Conservation (phyloP, 2,113 vertebrate genomes). For the Cichladusa arquata region DNA sequence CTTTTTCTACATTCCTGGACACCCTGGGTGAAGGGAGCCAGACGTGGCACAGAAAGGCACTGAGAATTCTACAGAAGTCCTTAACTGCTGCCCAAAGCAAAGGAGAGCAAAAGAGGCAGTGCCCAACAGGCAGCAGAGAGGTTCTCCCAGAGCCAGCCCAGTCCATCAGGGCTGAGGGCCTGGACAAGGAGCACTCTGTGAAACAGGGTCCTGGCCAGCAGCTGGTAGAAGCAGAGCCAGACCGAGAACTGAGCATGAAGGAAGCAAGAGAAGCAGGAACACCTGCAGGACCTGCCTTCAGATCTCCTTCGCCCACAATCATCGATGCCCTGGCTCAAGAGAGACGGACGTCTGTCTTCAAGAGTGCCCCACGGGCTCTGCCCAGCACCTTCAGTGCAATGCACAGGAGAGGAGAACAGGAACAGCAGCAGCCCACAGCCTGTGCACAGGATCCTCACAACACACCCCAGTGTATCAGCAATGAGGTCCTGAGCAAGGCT, state of each 20-base stretch:
- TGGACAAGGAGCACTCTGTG: neutral
- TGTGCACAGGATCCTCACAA: accelerated
- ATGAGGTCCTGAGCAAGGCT: neutral
- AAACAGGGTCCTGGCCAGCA: neutral
- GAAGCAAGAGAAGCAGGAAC: too few species aligned
- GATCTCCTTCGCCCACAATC: too few species aligned
- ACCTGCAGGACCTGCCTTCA: too few species aligned
- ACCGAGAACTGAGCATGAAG: too few species aligned
- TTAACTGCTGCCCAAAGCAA: neutral
- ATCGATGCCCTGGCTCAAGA: neutral
- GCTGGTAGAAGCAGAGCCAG: neutral
- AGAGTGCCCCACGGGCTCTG: neutral
- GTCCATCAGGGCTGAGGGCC: neutral
- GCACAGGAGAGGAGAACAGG: neutral
- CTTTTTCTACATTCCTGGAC: neutral
- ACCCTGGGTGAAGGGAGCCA: neutral
- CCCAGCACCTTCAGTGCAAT: neutral
- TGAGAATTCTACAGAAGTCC: accelerated
- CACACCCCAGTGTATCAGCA: neutral
- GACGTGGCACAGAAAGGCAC: accelerated
- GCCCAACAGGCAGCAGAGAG: neutral
- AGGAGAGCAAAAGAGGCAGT: neutral
- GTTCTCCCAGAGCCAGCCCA: neutral
- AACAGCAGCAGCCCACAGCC: neutral
- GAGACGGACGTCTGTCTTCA: accelerated